Base-by-base conservation (phyloP, 2,888 invertebrate species). In the Lasioglossum malachurum region DNA sequence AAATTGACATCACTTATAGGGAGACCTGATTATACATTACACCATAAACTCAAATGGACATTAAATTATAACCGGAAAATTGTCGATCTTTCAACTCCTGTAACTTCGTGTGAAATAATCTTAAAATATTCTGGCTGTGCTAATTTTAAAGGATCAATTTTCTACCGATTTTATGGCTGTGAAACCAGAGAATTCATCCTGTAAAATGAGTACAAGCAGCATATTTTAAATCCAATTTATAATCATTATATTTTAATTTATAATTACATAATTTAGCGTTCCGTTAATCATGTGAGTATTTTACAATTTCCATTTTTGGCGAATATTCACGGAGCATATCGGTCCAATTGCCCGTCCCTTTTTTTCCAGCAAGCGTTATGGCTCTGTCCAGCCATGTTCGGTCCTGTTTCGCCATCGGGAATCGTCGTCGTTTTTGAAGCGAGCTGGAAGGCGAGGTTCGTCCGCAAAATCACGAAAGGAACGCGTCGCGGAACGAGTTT, bases 321-420 rank as follows among this genome's bases (percentile, higher is more conserved):
- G 19, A 35, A 31, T 19, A 19, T 64, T 64, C 64, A 8, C 27
- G 19, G 31, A 0, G 23, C 53, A 16, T 16, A 64, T 64, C 31
- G 16, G 31, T 64, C 31, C 19, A 19, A 31, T 64, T 31, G 7
- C 19, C 3, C 1, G 7, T 1, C 7, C 64, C 8, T 16, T 23
- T 53, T 60, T 64, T 16, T 7, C 64, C 64, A 19, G 64, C 31
- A 19, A 8, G 16, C 16, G 31, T 64, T 31, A 31, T 31, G 31
- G 31, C 31, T 31, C 31, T 31, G 31, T 19, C 19, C 19, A 35
- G 31, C 64, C 64, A 19, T 64, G 64, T 64, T 35, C 31, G 31
- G 31, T 35, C 67, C 53, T n/a, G 75, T 77, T 49, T 71, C 77
- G 35, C 53, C 71, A 38, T 82, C 79, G 74, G 49, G 57, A 31